Evolutionary conservation across 2,797 vertebrate genomes (phyloP).

Genomic region (Scarus forsteni): DNA sequence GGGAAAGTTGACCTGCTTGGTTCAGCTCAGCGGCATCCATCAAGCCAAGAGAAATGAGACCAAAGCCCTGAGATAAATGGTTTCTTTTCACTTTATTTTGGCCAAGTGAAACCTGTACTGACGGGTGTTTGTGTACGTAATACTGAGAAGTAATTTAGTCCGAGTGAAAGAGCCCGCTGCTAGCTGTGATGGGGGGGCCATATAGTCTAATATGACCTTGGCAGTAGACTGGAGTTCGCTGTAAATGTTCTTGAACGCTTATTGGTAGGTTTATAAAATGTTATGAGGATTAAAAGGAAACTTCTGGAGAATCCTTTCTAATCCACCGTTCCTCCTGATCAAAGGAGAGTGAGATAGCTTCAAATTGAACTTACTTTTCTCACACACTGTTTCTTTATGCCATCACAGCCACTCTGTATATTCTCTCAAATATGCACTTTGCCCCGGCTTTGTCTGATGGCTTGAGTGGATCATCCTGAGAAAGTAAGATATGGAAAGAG

Average conservation of each 20-base stretch:
- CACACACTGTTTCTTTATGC: constrained; percentile 31
- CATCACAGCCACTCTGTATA: constrained; percentile 44
- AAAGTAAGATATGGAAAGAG: constrained; percentile 32
- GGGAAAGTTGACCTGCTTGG: constrained; percentile 66
- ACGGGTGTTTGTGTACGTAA: constrained; percentile 40
- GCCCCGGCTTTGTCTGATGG: constrained; percentile 52
- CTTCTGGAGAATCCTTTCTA: constrained; percentile 76
- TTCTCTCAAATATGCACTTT: constrained; percentile 64
- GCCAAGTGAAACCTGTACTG: constrained; percentile 32
- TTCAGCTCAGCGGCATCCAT: constrained; percentile 62
- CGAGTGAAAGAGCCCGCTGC: constrained; percentile 18
- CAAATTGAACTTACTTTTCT: constrained; percentile 62
- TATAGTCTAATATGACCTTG: constrained; percentile 68
- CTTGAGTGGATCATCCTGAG: constrained; percentile 40
- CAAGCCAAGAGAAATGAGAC: constrained; percentile 59
- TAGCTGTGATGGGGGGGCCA: constrained; percentile 26
- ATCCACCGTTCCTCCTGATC: constrained; percentile 78
- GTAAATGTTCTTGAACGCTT: constrained; percentile 44
- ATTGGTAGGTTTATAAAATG: constrained; percentile 68
- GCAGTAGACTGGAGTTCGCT: constrained; percentile 46
- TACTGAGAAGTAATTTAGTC: constrained; percentile 43
- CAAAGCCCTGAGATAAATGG: constrained; percentile 60
- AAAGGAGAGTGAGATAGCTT: constrained; percentile 73
- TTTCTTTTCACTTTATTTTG: constrained; percentile 33
- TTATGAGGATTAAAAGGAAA: constrained; percentile 73